Evolutionary conservation across 2,113 vertebrate genomes (phyloP).

Genomic region (Meriones unguiculatus): DNA sequence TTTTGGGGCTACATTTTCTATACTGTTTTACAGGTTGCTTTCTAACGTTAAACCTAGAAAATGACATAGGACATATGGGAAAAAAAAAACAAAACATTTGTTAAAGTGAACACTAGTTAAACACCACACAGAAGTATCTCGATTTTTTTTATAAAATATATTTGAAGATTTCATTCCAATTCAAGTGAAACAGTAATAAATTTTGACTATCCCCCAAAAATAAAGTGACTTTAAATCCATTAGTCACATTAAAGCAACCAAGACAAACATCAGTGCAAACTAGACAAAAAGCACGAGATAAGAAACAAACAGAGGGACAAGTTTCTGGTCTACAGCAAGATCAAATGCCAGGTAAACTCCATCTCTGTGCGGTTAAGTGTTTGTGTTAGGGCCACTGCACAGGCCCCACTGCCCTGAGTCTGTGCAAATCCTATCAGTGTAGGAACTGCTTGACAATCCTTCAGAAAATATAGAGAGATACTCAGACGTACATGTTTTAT

Average conservation of each 20-base stretch:
- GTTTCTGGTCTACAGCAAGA: not conserved
- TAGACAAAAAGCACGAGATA: not conserved
- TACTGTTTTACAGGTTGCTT: not conserved
- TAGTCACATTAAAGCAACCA: conserved; percentile 71
- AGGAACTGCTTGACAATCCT: not conserved
- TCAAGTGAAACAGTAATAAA: conserved; percentile 57
- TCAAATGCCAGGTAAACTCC: not conserved
- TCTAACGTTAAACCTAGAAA: not conserved
- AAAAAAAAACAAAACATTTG: not conserved
- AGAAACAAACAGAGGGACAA: not conserved
- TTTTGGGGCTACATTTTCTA: not conserved
- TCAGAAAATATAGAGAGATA: not conserved
- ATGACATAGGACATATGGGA: not conserved
- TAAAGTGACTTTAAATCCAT: conserved; percentile 70
- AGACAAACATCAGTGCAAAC: conserved; percentile 49
- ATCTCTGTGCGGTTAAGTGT: not conserved
- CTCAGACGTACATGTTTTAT: not conserved
- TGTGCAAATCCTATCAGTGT: not conserved
- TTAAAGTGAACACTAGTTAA: conserved; percentile 49
- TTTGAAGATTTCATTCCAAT: conserved; percentile 66
- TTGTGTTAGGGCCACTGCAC: not conserved
- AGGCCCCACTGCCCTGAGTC: not conserved
- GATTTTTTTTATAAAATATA: conserved; percentile 27
- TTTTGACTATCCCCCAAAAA: conserved; percentile 57
- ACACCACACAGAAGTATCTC: not conserved